phyloP scores from a whole-genome alignment of 2,797 vertebrate species.

The Nyctibius grandis region DNA sequence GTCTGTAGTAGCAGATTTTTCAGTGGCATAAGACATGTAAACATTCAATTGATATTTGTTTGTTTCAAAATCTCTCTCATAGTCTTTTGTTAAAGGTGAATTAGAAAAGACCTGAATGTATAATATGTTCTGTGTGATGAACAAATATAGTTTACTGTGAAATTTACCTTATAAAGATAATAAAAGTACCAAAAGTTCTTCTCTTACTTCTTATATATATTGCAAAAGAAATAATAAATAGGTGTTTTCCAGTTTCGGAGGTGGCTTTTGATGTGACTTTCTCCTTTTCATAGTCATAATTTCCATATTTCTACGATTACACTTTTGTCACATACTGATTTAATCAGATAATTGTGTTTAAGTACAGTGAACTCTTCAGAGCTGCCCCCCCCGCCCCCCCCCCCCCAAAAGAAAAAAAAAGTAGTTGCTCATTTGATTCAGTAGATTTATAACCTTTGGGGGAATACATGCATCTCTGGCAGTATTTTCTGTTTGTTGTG shows the following conservation, averaged over 20 bases:
- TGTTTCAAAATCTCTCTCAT: background rate
- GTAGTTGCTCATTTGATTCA: background rate
- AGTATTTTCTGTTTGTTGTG: background rate
- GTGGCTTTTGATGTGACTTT: background rate
- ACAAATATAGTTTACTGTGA: background rate
- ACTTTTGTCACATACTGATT: background rate
- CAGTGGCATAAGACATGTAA: fast-evolving
- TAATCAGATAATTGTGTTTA: background rate
- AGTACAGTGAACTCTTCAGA: background rate
- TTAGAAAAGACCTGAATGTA: background rate
- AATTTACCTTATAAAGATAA: background rate
- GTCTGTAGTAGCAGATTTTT: background rate
- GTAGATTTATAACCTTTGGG: background rate
- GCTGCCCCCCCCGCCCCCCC: too few relatives aligned
- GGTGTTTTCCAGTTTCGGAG: background rate
- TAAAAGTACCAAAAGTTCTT: background rate
- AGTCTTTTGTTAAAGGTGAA: background rate
- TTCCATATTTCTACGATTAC: background rate
- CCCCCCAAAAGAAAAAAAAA: background rate
- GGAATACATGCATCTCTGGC: background rate
- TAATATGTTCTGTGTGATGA: background rate
- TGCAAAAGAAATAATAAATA: background rate
- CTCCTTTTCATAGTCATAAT: background rate
- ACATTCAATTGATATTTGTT: background rate
- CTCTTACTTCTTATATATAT: background rate